These are phyloP conservation scores for Apeira syringaria DNA, from an alignment of 2,888 invertebrate species.

Conservation along the genomic window DNA sequence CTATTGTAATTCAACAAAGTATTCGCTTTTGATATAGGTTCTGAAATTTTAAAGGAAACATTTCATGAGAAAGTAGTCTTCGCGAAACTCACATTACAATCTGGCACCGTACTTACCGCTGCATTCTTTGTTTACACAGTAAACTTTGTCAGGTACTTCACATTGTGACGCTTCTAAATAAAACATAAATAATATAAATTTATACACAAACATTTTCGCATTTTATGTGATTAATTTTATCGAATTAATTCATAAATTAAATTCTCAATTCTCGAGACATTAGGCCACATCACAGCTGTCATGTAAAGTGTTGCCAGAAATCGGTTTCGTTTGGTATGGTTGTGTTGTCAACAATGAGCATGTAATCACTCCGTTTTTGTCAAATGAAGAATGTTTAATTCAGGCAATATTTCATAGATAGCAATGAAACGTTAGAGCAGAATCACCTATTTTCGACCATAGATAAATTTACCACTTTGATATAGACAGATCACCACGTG, in stretches of 20 bases:
- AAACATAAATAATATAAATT: slow-evolving; percentile 67
- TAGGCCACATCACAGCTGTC: slow-evolving; percentile 83
- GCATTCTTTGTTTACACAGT: slow-evolving; percentile 88
- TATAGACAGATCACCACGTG: too few relatives aligned
- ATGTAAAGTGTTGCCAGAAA: slow-evolving; percentile 56
- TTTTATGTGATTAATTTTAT: slow-evolving; percentile 52
- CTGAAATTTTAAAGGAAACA: slow-evolving; percentile 60
- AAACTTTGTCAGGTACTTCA: slow-evolving; percentile 86
- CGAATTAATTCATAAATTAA: slow-evolving; percentile 52
- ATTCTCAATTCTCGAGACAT: slow-evolving; percentile 62
- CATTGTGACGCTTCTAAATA: slow-evolving; percentile 59
- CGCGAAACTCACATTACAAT: slow-evolving; percentile 25
- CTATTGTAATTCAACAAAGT: slow-evolving; percentile 83
- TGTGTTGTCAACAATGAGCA: too few relatives aligned
- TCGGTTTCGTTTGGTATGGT: too few relatives aligned
- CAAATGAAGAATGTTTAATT: slow-evolving; percentile 39
- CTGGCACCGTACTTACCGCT: slow-evolving; percentile 78
- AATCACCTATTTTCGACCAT: too few relatives aligned
- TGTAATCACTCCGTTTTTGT: too few relatives aligned
- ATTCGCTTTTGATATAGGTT: slow-evolving; percentile 85
- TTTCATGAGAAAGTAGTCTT: slow-evolving; percentile 41
- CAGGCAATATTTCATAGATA: too few relatives aligned
- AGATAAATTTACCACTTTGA: too few relatives aligned
- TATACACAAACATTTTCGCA: slow-evolving; percentile 74
- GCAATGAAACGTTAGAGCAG: too few relatives aligned